Conservation (phyloP, 2,888 invertebrate species). For the Parascotia fuliginaria region DNA sequence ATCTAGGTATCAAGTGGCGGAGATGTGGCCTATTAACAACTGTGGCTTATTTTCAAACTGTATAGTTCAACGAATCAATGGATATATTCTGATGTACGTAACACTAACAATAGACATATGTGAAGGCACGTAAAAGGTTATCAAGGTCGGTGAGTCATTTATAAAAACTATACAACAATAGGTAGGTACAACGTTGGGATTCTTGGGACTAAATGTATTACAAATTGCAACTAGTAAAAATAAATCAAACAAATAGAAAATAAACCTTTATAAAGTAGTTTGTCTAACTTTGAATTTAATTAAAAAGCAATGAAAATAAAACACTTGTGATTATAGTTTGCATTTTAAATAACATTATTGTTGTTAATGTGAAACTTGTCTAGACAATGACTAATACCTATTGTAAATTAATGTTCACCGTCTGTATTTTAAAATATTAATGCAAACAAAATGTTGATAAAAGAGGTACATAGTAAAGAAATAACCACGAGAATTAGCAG, state of each 20-base stretch:
- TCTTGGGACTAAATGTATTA: no score
- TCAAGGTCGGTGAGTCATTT: conserved; percentile 5
- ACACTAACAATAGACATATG: conserved; percentile 4
- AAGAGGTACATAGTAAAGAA: no score
- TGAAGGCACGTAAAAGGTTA: background rate
- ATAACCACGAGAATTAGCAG: no score
- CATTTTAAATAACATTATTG: conserved; percentile 11
- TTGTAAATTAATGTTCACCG: no score
- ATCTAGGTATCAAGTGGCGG: conserved; percentile 36
- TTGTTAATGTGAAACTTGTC: background rate
- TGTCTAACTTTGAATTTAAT: conserved; percentile 2
- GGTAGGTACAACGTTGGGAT: no score
- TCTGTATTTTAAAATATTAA: no score
- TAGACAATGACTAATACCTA: no score
- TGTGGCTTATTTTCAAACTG: conserved; percentile 23
- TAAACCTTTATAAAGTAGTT: conserved; percentile 5
- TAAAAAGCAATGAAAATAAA: conserved; percentile 4
- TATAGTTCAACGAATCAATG: conserved; percentile 10
- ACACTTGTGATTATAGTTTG: conserved; percentile 13
- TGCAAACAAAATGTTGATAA: no score
- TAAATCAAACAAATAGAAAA: conserved; percentile 1
- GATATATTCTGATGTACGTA: background rate
- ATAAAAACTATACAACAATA: conserved; percentile 1
- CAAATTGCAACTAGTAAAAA: no score
- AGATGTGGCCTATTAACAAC: conserved; percentile 45